phyloP scores from a whole-genome alignment of 2,113 vertebrate genomes.

The Rousettus leschenaultii region DNA sequence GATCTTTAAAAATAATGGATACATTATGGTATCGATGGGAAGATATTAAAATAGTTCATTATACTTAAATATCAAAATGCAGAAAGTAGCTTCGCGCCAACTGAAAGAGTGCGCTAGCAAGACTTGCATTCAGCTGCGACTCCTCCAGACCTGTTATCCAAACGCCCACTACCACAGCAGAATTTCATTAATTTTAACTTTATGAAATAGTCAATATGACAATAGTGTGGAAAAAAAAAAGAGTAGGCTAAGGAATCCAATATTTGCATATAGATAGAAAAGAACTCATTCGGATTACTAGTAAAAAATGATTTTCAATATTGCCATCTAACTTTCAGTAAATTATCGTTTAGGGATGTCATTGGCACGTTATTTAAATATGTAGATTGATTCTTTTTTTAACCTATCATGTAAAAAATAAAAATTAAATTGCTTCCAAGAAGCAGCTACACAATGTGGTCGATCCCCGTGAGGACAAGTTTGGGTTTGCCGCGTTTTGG shows the following conservation, averaged over 20 bases:
- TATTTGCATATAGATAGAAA: conserved; percentile 67
- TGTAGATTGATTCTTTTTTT: neutral
- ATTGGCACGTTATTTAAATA: neutral
- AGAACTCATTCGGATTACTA: conserved; percentile 14
- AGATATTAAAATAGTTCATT: neutral
- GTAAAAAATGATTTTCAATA: conserved; percentile 52
- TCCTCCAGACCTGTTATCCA: neutral
- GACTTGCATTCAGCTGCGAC: neutral
- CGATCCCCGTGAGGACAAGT: neutral
- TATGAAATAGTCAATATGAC: conserved; percentile 26
- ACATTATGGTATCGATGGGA: neutral
- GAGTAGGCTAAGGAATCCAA: neutral
- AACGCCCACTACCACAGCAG: neutral
- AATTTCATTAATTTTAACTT: conserved; percentile 32
- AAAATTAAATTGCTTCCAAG: neutral
- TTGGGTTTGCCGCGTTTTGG: neutral
- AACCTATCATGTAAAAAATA: neutral
- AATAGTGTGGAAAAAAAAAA: neutral
- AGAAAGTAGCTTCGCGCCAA: neutral
- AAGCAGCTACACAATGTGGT: neutral
- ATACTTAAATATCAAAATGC: neutral
- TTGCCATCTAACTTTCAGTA: conserved; percentile 42
- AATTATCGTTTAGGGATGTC: conserved; percentile 33
- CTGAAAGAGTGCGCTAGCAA: neutral
- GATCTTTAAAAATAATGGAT: neutral